These are phyloP conservation scores for Corbicula japonica DNA, from an alignment of 2,888 invertebrate genomes.

Conservation along the genomic window DNA sequence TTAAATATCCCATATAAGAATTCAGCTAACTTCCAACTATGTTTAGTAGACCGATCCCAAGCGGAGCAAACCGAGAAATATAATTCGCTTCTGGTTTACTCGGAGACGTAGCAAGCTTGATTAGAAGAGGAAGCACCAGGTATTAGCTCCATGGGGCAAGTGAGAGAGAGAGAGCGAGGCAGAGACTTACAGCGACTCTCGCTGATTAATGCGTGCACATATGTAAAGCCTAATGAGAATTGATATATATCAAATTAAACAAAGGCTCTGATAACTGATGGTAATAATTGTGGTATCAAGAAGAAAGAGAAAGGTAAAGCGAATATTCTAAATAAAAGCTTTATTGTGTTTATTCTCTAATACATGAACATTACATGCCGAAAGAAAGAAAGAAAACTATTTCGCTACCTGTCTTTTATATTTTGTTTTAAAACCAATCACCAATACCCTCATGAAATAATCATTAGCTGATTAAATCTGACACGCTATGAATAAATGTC, in stretches of 20 bases:
- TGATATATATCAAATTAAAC: conserved; percentile 20
- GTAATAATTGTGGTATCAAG: neutral
- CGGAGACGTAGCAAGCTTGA: conserved; percentile 6
- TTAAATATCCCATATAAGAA: too few species aligned
- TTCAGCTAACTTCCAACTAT: too few species aligned
- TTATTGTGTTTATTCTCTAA: too few species aligned
- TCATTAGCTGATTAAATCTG: too few species aligned
- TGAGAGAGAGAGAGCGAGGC: too few species aligned
- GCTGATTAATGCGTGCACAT: conserved; percentile 17
- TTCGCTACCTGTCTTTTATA: too few species aligned
- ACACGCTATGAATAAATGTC: too few species aligned
- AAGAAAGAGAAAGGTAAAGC: neutral
- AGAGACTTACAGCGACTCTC: neutral
- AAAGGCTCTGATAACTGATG: neutral
- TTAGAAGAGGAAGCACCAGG: neutral
- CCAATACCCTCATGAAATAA: too few species aligned
- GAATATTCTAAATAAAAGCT: neutral
- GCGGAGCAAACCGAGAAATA: neutral
- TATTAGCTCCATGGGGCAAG: neutral
- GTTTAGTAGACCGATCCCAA: too few species aligned
- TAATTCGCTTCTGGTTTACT: conserved; percentile 1
- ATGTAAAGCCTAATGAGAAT: conserved; percentile 12
- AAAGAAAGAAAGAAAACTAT: neutral
- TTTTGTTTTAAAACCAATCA: too few species aligned
- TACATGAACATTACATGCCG: neutral